Percentiles rank a stretch among this genome's conserved stretches.
phyloP scores from a whole-genome alignment of 2,113 vertebrate species.

The Heterotilapia buettikoferi region DNA sequence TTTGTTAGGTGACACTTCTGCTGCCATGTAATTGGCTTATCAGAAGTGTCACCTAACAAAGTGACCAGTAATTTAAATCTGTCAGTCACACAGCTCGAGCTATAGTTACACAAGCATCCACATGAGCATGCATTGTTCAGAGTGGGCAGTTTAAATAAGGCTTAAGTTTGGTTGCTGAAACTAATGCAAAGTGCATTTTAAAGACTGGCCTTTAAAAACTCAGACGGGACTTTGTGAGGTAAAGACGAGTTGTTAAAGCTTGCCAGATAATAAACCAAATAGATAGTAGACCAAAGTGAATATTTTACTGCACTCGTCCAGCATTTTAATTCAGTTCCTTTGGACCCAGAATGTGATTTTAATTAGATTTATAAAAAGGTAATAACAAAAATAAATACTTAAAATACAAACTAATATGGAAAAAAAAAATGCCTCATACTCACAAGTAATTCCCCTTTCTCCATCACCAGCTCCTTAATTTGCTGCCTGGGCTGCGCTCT shows the following conservation, averaged over 20 bases:
- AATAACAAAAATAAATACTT: neutral
- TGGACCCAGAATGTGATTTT: neutral
- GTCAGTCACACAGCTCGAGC: neutral
- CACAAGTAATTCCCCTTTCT: neutral
- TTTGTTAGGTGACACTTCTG: too few species aligned
- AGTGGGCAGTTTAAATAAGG: neutral
- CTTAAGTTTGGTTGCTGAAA: neutral
- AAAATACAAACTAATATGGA: neutral
- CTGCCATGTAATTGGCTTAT: too few species aligned
- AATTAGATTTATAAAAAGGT: neutral
- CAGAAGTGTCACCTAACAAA: neutral
- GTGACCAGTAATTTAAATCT: neutral
- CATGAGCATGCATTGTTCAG: neutral
- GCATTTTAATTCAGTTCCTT: neutral
- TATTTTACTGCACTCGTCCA: neutral
- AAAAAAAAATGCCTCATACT: neutral
- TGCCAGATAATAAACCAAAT: neutral
- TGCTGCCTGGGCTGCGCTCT: conserved; percentile 17
- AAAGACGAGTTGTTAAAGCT: neutral
- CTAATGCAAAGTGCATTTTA: neutral
- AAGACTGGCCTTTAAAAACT: neutral
- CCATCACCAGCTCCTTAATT: neutral
- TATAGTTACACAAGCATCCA: neutral
- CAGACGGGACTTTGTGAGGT: neutral
- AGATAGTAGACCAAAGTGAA: neutral